Percentiles rank a stretch among this genome's conserved stretches.
Evolutionary conservation across 2,888 invertebrate genomes (phyloP).

Genomic region (Mythimna impura): DNA sequence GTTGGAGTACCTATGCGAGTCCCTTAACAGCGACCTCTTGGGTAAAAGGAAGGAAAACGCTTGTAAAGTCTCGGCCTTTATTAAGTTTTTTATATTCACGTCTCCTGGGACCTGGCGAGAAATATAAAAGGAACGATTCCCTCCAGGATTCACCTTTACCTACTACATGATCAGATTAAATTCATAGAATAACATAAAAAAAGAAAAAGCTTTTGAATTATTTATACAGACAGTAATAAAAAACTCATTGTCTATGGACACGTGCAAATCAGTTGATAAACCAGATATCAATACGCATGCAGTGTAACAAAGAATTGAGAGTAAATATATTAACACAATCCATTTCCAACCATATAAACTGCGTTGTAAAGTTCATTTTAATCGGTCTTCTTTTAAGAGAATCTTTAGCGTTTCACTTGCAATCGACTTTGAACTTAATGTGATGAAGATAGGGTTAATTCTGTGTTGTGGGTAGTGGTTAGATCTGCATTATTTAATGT

Average conservation of each 20-base stretch:
- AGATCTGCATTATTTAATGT: constrained; percentile 56
- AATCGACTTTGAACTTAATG: constrained; percentile 38
- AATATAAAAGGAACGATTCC: constrained; percentile 35
- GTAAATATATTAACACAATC: constrained; percentile 20
- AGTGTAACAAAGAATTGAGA: constrained; percentile 46
- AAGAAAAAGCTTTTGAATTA: constrained; percentile 15
- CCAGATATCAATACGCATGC: constrained; percentile 59
- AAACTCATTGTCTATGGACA: constrained; percentile 65
- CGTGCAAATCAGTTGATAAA: constrained; percentile 68
- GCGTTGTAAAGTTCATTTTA: constrained; percentile 21
- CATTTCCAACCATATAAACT: constrained; percentile 39
- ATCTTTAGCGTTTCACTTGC: constrained; percentile 21
- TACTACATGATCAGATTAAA: constrained; percentile 18
- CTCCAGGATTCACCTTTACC: constrained; percentile 3
- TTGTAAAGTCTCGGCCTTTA: constrained; percentile 46
- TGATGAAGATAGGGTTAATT: constrained; percentile 5
- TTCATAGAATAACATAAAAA: constrained; percentile 20
- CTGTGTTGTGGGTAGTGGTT: constrained; percentile 12
- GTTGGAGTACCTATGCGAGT: constrained; percentile 23
- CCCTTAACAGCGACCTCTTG: constrained; percentile 42
- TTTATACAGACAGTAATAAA: constrained; percentile 43
- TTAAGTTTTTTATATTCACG: constrained; percentile 49
- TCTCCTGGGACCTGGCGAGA: constrained; percentile 17
- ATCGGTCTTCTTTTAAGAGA: constrained; percentile 7
- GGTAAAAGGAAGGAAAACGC: constrained; percentile 28